Conservation (phyloP, 2,888 invertebrate species). For the Scaptomyza parva region DNA sequence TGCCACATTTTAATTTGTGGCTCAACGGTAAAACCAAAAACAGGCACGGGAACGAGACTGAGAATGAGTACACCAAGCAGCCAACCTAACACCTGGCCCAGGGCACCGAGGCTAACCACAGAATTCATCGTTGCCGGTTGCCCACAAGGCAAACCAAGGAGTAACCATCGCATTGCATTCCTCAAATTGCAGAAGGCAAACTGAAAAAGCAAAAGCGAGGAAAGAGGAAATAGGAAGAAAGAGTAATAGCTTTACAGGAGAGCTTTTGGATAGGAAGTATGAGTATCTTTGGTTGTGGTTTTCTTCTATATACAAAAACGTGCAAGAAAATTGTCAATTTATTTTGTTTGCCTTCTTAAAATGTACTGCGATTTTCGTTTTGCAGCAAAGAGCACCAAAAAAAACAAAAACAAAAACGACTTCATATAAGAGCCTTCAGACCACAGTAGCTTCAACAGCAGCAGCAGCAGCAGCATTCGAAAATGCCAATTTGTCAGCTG, state of each 20-base stretch:
- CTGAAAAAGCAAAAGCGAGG: slow-evolving; percentile 2
- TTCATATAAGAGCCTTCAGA: slow-evolving; percentile 14
- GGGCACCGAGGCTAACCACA: slow-evolving; percentile 56
- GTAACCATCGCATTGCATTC: slow-evolving; percentile 58
- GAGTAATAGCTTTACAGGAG: slow-evolving; percentile 20
- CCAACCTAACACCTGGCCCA: slow-evolving; percentile 55
- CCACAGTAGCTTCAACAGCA: slow-evolving; percentile 28
- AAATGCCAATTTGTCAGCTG: slow-evolving; percentile 80
- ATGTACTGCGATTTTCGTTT: slow-evolving; percentile 63
- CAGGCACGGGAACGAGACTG: slow-evolving; percentile 9
- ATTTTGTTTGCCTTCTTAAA: slow-evolving; percentile 75
- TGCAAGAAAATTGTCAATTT: slow-evolving; percentile 70
- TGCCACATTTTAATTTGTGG: slow-evolving; percentile 80
- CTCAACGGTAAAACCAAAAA: slow-evolving; percentile 43
- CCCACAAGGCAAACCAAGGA: slow-evolving; percentile 37
- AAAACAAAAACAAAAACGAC: neutral
- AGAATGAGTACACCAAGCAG: slow-evolving; percentile 5
- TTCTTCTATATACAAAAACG: slow-evolving; percentile 28
- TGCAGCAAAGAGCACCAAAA: slow-evolving; percentile 21
- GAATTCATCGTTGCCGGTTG: slow-evolving; percentile 69
- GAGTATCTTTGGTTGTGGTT: slow-evolving; percentile 38
- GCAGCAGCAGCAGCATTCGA: slow-evolving; percentile 41
- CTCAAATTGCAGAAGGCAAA: slow-evolving; percentile 54
- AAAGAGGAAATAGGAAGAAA: neutral
- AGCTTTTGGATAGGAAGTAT: slow-evolving; percentile 20